Conservation (phyloP, 2,888 invertebrate genomes). For the Strigamia transsilvanica region DNA sequence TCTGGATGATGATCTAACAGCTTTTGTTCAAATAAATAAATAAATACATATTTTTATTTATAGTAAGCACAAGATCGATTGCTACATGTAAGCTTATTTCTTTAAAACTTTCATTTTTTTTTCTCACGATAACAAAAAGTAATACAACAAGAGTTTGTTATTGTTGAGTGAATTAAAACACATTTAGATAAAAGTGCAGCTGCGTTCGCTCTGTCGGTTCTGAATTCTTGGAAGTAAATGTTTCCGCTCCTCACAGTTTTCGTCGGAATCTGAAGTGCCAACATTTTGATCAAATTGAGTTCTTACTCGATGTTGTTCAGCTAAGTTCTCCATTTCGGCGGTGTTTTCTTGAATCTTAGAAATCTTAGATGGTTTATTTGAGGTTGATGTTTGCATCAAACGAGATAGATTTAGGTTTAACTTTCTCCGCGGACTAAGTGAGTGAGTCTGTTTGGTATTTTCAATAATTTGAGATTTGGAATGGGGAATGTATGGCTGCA, state of each 20-base stretch:
- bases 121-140: background rate
- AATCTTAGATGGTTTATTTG: background rate
- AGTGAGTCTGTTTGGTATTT: background rate
- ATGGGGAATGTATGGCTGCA: background rate
- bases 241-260: constrained; percentile 18
- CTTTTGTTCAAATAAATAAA: background rate
- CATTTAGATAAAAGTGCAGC: constrained; percentile 19
- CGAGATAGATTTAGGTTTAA: constrained; percentile 20
- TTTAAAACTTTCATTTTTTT: too few relatives aligned
- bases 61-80: too few relatives aligned
- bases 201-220: constrained; percentile 24
- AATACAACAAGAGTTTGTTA: background rate
- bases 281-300: background rate
- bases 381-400: constrained; percentile 21
- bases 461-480: background rate
- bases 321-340: background rate
- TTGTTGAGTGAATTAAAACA: background rate
- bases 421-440: constrained; percentile 24
- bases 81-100: too few relatives aligned
- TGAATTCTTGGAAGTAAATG: constrained; percentile 9
- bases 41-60: too few relatives aligned
- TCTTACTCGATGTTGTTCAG: background rate
- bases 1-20: background rate
- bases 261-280: background rate
- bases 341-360: background rate